A percentile compares a stretch with the other conserved stretches of the same genome.
Conservation (phyloP, 2,888 invertebrate genomes). For the Noctua comes region DNA sequence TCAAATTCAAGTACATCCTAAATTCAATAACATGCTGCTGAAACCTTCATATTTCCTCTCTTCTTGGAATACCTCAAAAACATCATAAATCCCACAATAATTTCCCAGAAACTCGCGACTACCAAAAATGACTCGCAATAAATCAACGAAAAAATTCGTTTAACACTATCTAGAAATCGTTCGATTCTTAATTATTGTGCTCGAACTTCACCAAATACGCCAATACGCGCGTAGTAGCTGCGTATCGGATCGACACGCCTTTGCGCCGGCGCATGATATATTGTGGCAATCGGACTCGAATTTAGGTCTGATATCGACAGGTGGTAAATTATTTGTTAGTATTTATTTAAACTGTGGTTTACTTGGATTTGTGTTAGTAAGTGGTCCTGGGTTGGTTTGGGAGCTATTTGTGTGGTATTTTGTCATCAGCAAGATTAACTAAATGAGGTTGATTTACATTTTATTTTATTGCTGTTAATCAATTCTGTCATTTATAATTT, state of each 20-base stretch:
- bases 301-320: conserved; percentile 75
- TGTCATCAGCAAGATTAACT: background rate
- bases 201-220: conserved; percentile 77
- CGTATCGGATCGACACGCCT: conserved; percentile 80
- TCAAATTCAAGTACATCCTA: background rate
- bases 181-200: conserved; percentile 74
- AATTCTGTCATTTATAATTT: background rate
- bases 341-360: conserved; percentile 32
- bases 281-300: conserved; percentile 53
- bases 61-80: conserved; percentile 8
- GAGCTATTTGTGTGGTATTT: background rate
- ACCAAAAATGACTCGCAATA: conserved; percentile 36
- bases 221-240: conserved; percentile 76
- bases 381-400: conserved; percentile 5
- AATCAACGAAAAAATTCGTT: conserved; percentile 69
- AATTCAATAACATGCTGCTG: background rate
- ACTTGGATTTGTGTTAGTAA: conserved; percentile 33
- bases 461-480: too few species aligned
- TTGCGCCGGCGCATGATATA: conserved; percentile 58
- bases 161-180: conserved; percentile 75
- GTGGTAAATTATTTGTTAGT: conserved; percentile 66
- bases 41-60: background rate
- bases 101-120: conserved; percentile 10
- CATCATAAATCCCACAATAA: background rate
- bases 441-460: background rate